Evolutionary conservation across 2,888 invertebrate genomes (phyloP), one percentile per base, ranked within the genome.

Genomic region (Cenopis cana): DNA sequence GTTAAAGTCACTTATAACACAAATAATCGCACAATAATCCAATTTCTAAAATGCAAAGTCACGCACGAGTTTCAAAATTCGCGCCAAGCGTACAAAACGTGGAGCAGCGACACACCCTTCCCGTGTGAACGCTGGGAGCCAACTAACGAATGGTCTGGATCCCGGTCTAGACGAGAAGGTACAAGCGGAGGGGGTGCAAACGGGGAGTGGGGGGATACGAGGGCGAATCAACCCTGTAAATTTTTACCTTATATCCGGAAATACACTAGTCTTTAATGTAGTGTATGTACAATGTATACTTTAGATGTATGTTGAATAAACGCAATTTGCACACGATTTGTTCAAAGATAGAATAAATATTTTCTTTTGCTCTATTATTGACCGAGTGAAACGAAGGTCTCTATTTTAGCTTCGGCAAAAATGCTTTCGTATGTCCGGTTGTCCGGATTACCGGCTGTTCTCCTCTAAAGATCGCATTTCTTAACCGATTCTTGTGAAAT

Each of bases 141-240:
- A 83, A 91, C 93, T 93, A 82, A 83, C 81, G 77, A 73, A 69
- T 62, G 74, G 82, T 82, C 83, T 82, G 84, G 78, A 76, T 78
- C 79, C 74, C 77, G 83, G 91, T 90, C 91, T 91, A 91, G 91
- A 90, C 91, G 85, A 84, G 85, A 85, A 81, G 79, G 74, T 76
- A 76, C 80, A 79, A 76, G 75, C 75, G 77, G 77, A 69, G 78
- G 77, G 69, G 68, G 73, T 64, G 71, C 70, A 18, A 69, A 78
- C 76, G 79, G 74, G 76, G 80, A 76, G 82, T 80, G 78, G 74
- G 59, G 74, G 41, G 56, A 61, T 54, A 50, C 64, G 80, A 80
- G 82, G 83, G 83, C 80, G 78, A 86, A 86, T 81, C 87, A 86
- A 87, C 89, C 88, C 84, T 85, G 79, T 81, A 84, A 81, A 85